These are phyloP conservation scores for Physocephala rufipes DNA, from an alignment of 2,888 invertebrate genomes.

Conservation along the genomic window DNA sequence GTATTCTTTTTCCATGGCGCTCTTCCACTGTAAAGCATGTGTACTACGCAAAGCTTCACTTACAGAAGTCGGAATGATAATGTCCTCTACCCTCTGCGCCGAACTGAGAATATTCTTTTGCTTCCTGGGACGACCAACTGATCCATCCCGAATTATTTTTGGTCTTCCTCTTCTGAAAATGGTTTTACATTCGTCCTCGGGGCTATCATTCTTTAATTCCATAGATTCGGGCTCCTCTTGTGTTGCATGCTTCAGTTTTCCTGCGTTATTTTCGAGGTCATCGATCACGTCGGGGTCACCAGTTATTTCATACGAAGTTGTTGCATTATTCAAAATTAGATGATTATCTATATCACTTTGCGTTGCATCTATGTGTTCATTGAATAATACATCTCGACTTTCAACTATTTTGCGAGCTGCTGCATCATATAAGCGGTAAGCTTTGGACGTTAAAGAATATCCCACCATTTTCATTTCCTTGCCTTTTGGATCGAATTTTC, in stretches of 20 bases:
- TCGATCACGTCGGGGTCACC: too few relatives aligned
- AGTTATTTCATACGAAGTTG: background rate
- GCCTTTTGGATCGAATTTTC: conserved; percentile 25
- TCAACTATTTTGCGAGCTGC: conserved; percentile 18
- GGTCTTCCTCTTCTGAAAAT: too few relatives aligned
- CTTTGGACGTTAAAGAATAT: conserved; percentile 21
- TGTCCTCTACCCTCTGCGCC: background rate
- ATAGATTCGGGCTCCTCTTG: background rate
- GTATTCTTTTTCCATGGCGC: conserved; percentile 39
- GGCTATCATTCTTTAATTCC: too few relatives aligned
- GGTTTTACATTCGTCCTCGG: too few relatives aligned
- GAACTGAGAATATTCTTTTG: conserved; percentile 21
- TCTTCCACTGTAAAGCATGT: conserved; percentile 23
- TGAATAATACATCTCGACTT: conserved; percentile 33
- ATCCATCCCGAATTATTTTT: conserved; percentile 26
- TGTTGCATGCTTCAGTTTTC: too few relatives aligned
- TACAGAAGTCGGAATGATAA: conserved; percentile 25
- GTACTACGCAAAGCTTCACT: conserved; percentile 22
- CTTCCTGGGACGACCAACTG: conserved; percentile 27
- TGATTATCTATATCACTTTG: conserved; percentile 43
- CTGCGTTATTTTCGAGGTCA: too few relatives aligned
- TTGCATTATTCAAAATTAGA: background rate
- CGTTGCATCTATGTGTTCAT: conserved; percentile 36
- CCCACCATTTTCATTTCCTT: conserved; percentile 24
- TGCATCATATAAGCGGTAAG: conserved; percentile 28